phyloP scores from a whole-genome alignment of 2,888 invertebrate species.

The Monoplex corrugatus region DNA sequence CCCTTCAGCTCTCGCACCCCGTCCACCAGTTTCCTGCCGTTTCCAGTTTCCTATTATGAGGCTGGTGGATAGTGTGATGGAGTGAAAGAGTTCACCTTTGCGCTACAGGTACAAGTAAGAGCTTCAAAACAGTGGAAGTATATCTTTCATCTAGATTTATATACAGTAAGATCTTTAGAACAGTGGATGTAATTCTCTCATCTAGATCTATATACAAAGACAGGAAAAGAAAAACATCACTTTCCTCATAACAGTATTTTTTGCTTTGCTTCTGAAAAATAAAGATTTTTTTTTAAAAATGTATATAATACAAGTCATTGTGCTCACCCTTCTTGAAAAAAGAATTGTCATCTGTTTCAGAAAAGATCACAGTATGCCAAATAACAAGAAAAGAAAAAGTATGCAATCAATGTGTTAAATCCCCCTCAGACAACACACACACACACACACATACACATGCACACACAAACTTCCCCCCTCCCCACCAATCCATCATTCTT shows the following conservation, averaged over 20 bases:
- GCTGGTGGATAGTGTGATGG: no score
- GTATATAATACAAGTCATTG: neutral
- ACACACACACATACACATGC: no score
- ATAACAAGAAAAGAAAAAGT: neutral
- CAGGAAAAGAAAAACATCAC: neutral
- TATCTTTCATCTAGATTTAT: no score
- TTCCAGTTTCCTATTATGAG: no score
- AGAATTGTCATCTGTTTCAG: neutral
- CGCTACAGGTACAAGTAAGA: no score
- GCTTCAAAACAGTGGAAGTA: no score
- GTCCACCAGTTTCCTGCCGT: no score
- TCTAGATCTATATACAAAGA: neutral
- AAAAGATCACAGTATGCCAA: slow-evolving; percentile 16
- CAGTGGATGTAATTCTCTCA: neutral
- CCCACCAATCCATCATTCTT: neutral
- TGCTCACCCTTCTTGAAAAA: neutral
- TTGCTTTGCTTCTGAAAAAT: neutral
- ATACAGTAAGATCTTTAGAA: no score
- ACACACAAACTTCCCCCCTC: neutral
- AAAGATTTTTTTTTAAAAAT: neutral
- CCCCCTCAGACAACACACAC: no score
- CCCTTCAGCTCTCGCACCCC: no score
- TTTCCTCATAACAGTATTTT: neutral
- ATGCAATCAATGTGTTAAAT: no score
- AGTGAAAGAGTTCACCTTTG: no score